Conservation (phyloP, 2,113 vertebrate genomes). For the Thunnus maccoyii region DNA sequence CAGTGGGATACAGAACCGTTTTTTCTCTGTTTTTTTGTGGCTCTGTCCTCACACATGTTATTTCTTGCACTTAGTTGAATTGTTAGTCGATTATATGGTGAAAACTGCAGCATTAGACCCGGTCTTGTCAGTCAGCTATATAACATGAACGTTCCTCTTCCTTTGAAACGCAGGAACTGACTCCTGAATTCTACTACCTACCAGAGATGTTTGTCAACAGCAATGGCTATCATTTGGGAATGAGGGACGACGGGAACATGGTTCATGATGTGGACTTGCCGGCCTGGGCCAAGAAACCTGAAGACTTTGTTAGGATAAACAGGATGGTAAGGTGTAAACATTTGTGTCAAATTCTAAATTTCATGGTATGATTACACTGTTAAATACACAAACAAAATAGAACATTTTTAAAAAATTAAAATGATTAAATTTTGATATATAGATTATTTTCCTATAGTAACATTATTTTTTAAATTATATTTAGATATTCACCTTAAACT, state of each 20-base stretch:
- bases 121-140: conserved; percentile 22
- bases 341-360: not conserved
- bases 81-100: conserved; percentile 12
- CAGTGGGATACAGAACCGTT: conserved; percentile 27
- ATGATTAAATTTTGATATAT: too few relatives aligned
- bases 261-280: conserved; percentile 96
- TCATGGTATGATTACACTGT: not conserved
- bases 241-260: conserved; percentile 90
- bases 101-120: conserved; percentile 11
- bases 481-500: too few relatives aligned
- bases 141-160: conserved; percentile 18
- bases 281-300: conserved; percentile 96
- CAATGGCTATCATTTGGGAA: conserved; percentile 93
- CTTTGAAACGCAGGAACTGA: conserved; percentile 88
- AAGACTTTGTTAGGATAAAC: conserved; percentile 97
- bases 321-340: conserved; percentile 91
- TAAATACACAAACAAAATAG: not conserved
- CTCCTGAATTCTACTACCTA: conserved; percentile 98
- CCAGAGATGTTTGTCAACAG: conserved; percentile 99
- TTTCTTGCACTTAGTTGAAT: conserved; percentile 32
- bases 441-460: too few relatives aligned
- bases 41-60: conserved; percentile 23
- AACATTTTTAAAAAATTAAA: too few relatives aligned
- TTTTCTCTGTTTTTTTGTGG: conserved; percentile 15
- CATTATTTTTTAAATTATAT: too few relatives aligned